These are phyloP conservation scores for Nebria salina DNA, from an alignment of 2,888 invertebrate species.

Conservation along the genomic window DNA sequence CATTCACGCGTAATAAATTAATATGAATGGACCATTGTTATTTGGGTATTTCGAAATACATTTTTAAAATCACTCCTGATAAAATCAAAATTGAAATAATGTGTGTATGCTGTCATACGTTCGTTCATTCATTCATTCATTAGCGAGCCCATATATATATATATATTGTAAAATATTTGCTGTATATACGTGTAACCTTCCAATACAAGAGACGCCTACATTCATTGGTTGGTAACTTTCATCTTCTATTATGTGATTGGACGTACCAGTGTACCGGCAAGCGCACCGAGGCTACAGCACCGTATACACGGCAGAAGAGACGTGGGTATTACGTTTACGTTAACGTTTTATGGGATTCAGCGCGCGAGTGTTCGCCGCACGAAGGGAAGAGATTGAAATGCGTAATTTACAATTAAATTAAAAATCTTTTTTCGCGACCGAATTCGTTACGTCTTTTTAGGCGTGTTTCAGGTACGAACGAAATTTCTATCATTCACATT, in stretches of 20 bases:
- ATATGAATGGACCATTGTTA: too few relatives aligned
- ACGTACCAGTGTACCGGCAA: neutral
- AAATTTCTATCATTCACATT: constrained; percentile 17
- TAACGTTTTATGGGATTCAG: neutral
- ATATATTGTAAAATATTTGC: neutral
- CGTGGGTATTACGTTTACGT: constrained; percentile 1
- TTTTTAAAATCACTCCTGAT: too few relatives aligned
- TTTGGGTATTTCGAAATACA: too few relatives aligned
- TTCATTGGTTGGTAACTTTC: neutral
- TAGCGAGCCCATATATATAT: neutral
- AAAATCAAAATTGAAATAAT: too few relatives aligned
- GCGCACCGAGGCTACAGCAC: neutral
- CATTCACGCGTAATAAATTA: too few relatives aligned
- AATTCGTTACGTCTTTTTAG: constrained; percentile 37
- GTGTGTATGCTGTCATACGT: too few relatives aligned
- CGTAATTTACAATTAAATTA: constrained; percentile 45
- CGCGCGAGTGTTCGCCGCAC: neutral
- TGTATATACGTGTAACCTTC: neutral
- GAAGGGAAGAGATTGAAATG: constrained; percentile 31
- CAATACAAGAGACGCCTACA: neutral
- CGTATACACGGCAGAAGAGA: neutral
- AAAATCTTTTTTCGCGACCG: constrained; percentile 41
- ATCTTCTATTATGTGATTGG: neutral
- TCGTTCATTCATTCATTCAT: neutral
- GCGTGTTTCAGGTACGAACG: constrained; percentile 33